Evolutionary conservation across 2,888 invertebrate species (phyloP), one percentile per base, ranked within the genome.

Genomic region (Zonitis immaculata): DNA sequence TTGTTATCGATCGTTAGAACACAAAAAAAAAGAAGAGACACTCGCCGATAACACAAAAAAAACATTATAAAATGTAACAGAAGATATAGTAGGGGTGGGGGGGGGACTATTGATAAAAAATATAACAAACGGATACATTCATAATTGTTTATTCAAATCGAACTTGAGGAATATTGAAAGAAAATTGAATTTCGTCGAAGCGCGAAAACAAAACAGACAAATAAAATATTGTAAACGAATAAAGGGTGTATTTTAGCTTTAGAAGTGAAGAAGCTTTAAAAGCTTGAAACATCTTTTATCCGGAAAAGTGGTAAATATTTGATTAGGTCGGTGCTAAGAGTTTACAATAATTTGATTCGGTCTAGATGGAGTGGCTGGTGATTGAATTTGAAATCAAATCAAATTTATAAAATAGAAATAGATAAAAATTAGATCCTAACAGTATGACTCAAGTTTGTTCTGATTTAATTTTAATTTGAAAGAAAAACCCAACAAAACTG

Each of bases 1-100:
- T n/a, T n/a, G n/a, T 27, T 49, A 53, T 53, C 49, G 53, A 53
- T 42, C 25, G n/a, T 16, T 28, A 18, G 45, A 49, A 22, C 35
- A n/a, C n/a, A n/a, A 20, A 22, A 46, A 47, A 47, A 54, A 46
- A 32, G 9, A 6, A 3, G n/a, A 35, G 9, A 9, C 8, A 20
- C 20, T 1, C 1, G 9, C 6, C 4, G 3, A n/a, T 4, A 45
- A 35, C 44, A 35, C 35, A 16, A 35, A 44, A 43, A 25, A 44
- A 44, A 28, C 25, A 49, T 42, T 3, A 43, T n/a, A 8, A 42
- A 32, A 42, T 32, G 14, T 25, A 9, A 26, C 22, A 9, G 6
- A 27, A 27, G 27, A 27, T 6, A 27, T 6, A 27, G 22, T 27
- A 27, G 2, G 4, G 27, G 25, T 25, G 25, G 5, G 25, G 4